Conservation (phyloP, 2,888 invertebrate species). For the Drosophila ochracea region DNA sequence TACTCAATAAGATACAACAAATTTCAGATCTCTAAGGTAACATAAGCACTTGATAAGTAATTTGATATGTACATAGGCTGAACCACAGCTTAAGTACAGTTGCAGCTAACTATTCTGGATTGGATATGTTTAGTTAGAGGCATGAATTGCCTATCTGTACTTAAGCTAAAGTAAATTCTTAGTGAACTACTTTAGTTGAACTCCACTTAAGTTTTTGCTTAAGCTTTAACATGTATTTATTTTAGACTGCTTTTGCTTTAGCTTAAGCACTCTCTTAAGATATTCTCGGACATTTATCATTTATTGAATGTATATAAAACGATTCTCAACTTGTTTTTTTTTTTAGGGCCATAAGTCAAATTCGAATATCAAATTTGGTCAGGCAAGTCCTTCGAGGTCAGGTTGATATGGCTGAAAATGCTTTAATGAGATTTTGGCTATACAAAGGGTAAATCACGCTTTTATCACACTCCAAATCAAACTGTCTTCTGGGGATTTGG, state of each 20-base stretch:
- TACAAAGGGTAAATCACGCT: not conserved
- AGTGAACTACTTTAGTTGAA: not conserved
- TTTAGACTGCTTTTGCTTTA: not conserved
- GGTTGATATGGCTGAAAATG: not conserved
- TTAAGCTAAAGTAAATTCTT: not conserved
- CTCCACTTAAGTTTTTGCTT: not conserved
- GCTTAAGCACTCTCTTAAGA: not conserved
- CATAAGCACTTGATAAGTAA: not conserved
- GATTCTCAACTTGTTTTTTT: not conserved
- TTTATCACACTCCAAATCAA: not conserved
- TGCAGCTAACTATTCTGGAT: not conserved
- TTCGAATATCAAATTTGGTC: not conserved
- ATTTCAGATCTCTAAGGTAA: not conserved
- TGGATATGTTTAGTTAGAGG: not conserved
- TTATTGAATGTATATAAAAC: not conserved
- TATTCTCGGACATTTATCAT: not conserved
- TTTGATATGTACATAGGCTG: not conserved
- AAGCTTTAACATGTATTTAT: too few relatives aligned
- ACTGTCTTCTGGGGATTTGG: not conserved
- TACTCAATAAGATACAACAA: not conserved
- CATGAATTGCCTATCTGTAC: not conserved
- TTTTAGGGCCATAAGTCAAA: not conserved
- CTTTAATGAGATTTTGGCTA: not conserved
- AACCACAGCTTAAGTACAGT: not conserved
- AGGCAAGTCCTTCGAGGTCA: not conserved